Conservation (phyloP, 1,140 invertebrate species). For the Drosophila equinoxialis region DNA sequence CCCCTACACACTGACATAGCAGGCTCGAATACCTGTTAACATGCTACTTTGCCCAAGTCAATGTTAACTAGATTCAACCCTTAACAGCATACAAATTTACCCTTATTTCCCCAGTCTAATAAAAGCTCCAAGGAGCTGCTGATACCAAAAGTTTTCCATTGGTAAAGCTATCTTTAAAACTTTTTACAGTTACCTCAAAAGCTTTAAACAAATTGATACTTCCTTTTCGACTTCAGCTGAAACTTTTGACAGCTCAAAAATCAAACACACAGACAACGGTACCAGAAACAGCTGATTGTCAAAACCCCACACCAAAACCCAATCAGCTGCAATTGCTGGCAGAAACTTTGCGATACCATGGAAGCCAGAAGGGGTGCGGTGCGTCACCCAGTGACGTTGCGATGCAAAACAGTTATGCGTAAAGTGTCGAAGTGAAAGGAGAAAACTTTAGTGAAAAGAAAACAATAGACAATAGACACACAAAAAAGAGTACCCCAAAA, state of each 20-base stretch:
- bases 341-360: slow-evolving; percentile 50
- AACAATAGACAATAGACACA: slow-evolving; percentile 43
- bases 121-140: background rate
- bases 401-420: slow-evolving; percentile 57
- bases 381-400: slow-evolving; percentile 70
- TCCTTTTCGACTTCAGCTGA: slow-evolving; percentile 51
- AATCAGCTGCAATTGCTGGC: slow-evolving; percentile 47
- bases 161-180: slow-evolving; percentile 17
- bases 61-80: no score
- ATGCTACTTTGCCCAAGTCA: no score
- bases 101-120: slow-evolving; percentile 51
- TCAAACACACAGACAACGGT: slow-evolving; percentile 23
- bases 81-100: background rate
- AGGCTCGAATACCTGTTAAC: no score
- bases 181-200: slow-evolving; percentile 35
- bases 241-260: slow-evolving; percentile 36
- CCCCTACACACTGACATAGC: no score
- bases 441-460: slow-evolving; percentile 25
- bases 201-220: slow-evolving; percentile 35
- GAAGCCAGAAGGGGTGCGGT: slow-evolving; percentile 64
- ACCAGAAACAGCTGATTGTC: slow-evolving; percentile 58
- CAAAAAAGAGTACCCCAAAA: slow-evolving; percentile 3
- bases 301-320: slow-evolving; percentile 36
- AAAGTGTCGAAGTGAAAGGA: slow-evolving; percentile 56
- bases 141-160: slow-evolving; percentile 10